Evolutionary conservation across 1,140 invertebrate genomes (phyloP), one percentile per base, ranked within the genome.

Genomic region (Drosophila miranda): DNA sequence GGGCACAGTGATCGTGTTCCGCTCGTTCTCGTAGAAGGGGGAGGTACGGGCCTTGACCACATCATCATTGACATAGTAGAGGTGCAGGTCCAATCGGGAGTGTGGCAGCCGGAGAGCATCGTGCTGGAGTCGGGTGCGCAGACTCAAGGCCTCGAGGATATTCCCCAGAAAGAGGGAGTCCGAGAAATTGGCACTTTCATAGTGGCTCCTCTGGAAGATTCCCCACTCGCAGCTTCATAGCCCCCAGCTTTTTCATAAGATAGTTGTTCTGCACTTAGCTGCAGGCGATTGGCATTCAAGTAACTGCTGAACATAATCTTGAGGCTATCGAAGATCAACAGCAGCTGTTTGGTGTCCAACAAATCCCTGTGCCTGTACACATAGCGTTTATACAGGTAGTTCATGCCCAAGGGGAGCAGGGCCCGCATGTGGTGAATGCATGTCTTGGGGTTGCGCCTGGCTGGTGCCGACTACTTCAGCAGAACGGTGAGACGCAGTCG

Each of bases 1-100:
- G 0, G 86, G 86, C 9, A 89, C 64, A 0, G 73, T 79, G 0
- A 89, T 53, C 6, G 62, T 69, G 46, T 89, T 89, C 4, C 86
- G 68, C 41, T 89, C 75, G 46, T 74, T 77, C 46, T 79, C 78
- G 63, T 82, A 89, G 43, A 83, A 89, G 1, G 86, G 86, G 0
- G 86, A 88, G 41, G 75, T 89, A 0, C 86, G 69, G 0, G 87
- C 57, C 41, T 53, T 53, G 1, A 64, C 13, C 16, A 89, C 58
- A 49, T 89, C 78, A 34, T 89, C 86, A 43, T 89, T 86, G 8
- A 90, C 68, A 46, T 89, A 91, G 49, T 83, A 86, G 1, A 28
- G 64, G 1, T 13, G 14, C n/a, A 78, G 23, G n/a, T 75, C 34
- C 21, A 86, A 5, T 1, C 42, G 38, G 0, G 64, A 61, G 2